Evolutionary conservation across 2,888 invertebrate genomes (phyloP).

Genomic region (Rhorus exstirpatorius): DNA sequence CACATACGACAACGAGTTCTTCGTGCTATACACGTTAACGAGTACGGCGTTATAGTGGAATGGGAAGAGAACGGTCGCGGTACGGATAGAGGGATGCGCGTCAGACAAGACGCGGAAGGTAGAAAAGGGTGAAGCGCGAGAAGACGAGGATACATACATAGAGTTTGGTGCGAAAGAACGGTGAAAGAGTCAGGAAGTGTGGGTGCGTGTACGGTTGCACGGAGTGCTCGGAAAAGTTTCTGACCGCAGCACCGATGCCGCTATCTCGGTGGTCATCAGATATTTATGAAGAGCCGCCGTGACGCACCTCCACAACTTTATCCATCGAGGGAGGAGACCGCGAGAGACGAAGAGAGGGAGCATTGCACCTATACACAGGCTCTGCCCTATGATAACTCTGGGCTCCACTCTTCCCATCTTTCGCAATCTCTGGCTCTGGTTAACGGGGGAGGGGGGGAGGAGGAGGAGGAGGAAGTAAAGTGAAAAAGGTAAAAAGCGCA

Average conservation of each 20-base stretch:
- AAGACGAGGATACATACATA: conserved; percentile 19
- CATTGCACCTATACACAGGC: background rate
- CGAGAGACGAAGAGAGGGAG: background rate
- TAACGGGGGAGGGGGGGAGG: conserved; percentile 47
- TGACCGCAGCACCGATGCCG: conserved; percentile 71
- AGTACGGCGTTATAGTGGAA: conserved; percentile 49
- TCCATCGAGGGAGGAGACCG: conserved; percentile 57
- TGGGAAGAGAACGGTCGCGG: conserved; percentile 5
- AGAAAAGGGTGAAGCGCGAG: conserved; percentile 37
- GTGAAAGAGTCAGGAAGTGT: conserved; percentile 52
- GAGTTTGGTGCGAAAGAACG: conserved; percentile 20
- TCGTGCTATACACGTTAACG: conserved; percentile 55
- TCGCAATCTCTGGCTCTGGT: conserved; percentile 46
- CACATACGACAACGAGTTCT: conserved; percentile 22
- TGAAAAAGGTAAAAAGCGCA: conserved; percentile 34
- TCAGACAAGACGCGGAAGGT: conserved; percentile 47
- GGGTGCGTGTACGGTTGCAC: conserved; percentile 27
- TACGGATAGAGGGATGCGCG: conserved; percentile 49
- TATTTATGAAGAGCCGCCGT: conserved; percentile 78
- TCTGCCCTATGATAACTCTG: conserved; percentile 40
- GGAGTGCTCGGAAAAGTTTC: conserved; percentile 67
- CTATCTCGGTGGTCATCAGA: conserved; percentile 76
- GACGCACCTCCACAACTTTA: conserved; percentile 71
- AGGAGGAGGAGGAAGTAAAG: conserved; percentile 39
- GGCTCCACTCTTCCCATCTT: conserved; percentile 6